Evolutionary conservation across 2,888 invertebrate species (phyloP), one percentile per base, ranked within the genome.

Genomic region (Bedellia somnulentella): DNA sequence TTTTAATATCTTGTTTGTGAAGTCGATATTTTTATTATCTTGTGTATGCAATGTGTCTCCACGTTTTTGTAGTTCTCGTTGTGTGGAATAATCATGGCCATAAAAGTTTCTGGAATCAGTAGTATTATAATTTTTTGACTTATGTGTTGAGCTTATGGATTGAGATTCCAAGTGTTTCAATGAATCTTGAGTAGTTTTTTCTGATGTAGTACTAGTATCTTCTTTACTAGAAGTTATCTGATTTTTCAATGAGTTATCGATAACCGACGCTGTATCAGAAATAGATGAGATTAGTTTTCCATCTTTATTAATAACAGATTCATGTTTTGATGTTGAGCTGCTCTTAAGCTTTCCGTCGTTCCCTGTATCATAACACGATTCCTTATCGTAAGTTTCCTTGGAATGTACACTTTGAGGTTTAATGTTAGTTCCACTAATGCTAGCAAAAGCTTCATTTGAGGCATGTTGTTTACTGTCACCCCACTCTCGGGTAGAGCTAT

Each of bases 401-500:
- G 75, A 70, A 37, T 78, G 71, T 29, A 77, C 76, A 27, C 78
- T 59, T 53, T 81, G 73, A 8, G 81, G 78, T 26, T 67, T 66
- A n/a, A 81, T 77, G 36, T 70, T 75, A 4, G 81, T 81, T 11
- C 82, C 82, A 39, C 68, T 75, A 21, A 67, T 60, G 35, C 73
- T 78, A 15, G 76, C 66, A 45, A 76, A 70, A 24, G 64, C 66
- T 57, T 82, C 82, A 37, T 77, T 78, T 29, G 61, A 49, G 18
- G 60, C 56, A 33, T 70, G 52, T 37, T 73, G 66, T 46, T 77
- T 44, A 25, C 62, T 68, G 45, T 75, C 73, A 27, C 80, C 80
- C 56, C 80, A 75, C 52, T 82, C 81, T 41, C 80, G 77, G 28
- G 76, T 78, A 30, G 80, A 78, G 41, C 73, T 73, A 36, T 82